Evolutionary conservation across 2,888 invertebrate genomes (phyloP).

Genomic region (Lithosia quadra): DNA sequence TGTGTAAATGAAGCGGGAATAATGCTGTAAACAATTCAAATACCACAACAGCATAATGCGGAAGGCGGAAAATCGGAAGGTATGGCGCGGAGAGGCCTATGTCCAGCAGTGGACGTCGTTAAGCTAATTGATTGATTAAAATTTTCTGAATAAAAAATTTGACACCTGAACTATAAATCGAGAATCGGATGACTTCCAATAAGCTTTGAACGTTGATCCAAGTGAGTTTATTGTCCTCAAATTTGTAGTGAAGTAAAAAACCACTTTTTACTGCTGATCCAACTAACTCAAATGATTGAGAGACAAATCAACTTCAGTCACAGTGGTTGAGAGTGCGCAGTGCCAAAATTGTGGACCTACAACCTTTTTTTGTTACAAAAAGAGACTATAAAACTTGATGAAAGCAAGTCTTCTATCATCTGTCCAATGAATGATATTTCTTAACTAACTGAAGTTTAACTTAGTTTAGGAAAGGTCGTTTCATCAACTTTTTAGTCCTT

Average conservation of each 20-base stretch:
- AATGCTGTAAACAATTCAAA: too few relatives aligned
- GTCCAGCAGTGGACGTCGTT: too few relatives aligned
- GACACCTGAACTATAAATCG: too few relatives aligned
- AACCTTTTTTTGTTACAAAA: constrained; percentile 16
- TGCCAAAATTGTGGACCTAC: neutral
- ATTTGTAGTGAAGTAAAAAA: neutral
- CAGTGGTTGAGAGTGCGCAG: neutral
- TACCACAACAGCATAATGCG: too few relatives aligned
- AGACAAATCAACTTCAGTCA: neutral
- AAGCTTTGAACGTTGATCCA: too few relatives aligned
- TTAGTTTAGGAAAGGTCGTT: constrained; percentile 23
- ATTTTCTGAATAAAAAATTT: too few relatives aligned
- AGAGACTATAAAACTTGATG: constrained; percentile 16
- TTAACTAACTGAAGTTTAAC: constrained; percentile 26
- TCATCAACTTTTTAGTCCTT: constrained; percentile 28
- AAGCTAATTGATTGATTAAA: too few relatives aligned
- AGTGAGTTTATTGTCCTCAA: neutral
- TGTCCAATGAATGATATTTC: constrained; percentile 35
- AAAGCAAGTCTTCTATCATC: constrained; percentile 27
- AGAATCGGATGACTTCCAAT: too few relatives aligned
- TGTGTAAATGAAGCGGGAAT: too few relatives aligned
- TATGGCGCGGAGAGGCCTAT: too few relatives aligned
- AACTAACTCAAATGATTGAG: neutral
- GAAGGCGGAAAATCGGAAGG: too few relatives aligned
- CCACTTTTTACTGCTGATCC: neutral